Base-by-base conservation (phyloP, 2,888 invertebrate species). In the Nymphalis c-album region DNA sequence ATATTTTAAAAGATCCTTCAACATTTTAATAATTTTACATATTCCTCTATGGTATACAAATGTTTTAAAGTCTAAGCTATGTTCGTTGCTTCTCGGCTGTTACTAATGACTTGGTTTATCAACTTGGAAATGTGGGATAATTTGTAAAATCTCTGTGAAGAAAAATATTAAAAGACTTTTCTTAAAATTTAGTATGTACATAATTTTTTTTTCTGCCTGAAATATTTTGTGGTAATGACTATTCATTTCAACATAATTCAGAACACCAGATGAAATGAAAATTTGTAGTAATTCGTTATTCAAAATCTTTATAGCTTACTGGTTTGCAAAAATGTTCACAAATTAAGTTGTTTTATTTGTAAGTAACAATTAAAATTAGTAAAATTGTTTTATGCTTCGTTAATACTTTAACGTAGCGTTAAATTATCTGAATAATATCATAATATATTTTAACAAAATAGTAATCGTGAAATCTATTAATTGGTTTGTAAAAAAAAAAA, bases 61-160 rank as follows among this genome's bases (percentile, higher is more conserved):
- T 10, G 50, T 26, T 64, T 51, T 22, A 13, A 63, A 18, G 59
- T 64, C 60, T 46, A 20, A 51, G 35, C 26, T 60, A 64, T 31
- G 16, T 60, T 20, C 53, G 47, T 60, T 46, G 46, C 31, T 35
- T 60, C 35, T 53, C 50, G 53, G 53, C 60, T 65, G 18, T 31
- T 45, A 65, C 60, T 55, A 65, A 65, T 53, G 60, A 55, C 60
- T 60, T 47, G 60, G 65, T 53, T 60, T 18, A 60, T 51, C 31
- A 35, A 60, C 31, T 46, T 46, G 40, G 40, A 40, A 13, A 40
- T 13, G 65, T 60, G 47, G 60, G 20, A 53, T n/a, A 60, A 60
- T 65, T 55, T 65, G 53, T 55, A 53, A 22, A 5, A 40, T 60
- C 46, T 60, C 20, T 59, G 45, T 13, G 16, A 45, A 18, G 16